Evolutionary conservation across 2,888 invertebrate genomes (phyloP).

Genomic region (Drosophila meridiana): DNA sequence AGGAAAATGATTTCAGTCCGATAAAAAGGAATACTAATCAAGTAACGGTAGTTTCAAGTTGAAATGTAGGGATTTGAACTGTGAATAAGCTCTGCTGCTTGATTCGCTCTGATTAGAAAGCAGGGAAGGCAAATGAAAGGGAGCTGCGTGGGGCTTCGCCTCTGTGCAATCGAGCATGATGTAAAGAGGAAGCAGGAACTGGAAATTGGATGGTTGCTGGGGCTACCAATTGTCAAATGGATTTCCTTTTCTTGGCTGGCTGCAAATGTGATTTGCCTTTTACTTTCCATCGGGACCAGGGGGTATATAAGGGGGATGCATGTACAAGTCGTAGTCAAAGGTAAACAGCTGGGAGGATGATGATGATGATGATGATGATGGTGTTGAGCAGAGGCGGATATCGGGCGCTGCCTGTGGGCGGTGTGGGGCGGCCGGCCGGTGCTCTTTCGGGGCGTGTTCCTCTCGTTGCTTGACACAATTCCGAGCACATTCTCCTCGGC

Average conservation of each 20-base stretch:
- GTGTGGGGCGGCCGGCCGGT: constrained; percentile 3
- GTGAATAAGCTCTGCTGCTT: neutral
- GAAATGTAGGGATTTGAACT: neutral
- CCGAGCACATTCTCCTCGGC: constrained; percentile 1
- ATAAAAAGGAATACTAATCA: neutral
- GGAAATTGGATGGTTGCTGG: constrained; percentile 13
- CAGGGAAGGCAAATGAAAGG: neutral
- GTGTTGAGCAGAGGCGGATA: neutral
- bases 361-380: too few relatives aligned
- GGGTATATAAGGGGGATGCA: neutral
- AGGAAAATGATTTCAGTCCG: too few relatives aligned
- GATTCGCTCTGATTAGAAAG: neutral
- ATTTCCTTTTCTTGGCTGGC: neutral
- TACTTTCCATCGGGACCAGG: neutral
- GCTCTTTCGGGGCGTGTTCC: constrained; percentile 5
- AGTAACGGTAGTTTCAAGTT: neutral
- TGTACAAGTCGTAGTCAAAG: neutral
- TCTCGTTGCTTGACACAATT: constrained; percentile 13
- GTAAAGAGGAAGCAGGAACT: neutral
- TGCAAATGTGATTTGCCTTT: constrained; percentile 9
- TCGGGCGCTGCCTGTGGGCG: neutral
- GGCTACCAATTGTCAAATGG: constrained; percentile 11
- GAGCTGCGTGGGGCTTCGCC: neutral
- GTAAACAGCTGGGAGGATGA: neutral
- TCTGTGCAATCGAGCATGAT: neutral